Base-by-base conservation (phyloP, 2,888 invertebrate species). In the Apamea sordens region DNA sequence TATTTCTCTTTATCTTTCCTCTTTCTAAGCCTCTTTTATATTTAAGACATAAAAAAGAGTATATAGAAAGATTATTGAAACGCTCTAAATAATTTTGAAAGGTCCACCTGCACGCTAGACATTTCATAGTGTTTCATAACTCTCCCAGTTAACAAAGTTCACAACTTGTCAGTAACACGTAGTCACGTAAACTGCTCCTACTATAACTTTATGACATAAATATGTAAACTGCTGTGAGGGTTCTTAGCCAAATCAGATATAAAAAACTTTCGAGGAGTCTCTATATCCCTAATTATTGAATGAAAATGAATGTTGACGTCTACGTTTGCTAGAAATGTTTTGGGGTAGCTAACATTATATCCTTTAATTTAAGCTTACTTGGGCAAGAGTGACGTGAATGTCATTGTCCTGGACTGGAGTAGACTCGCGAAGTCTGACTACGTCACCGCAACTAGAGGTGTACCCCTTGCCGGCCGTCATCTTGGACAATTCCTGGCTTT, bases 391-490 rank as follows among this genome's bases (percentile, higher is more conserved):
- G 93, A 95, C 61, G 89, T 89, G 0, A 95, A 95, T 77, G 92
- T 95, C 0, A 94, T 95, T 36, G 87, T 93, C 0, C 47, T 96
- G 41, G 95, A 95, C 88, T 96, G 95, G 95, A 92, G 93, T 47
- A 88, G 89, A 5, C 88, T 93, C 0, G 92, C 94, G 0, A 6
- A 78, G 0, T 81, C 85, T 3, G 87, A 89, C 77, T 95, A 95
- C 80, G 79, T 87, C 13, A 89, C 93, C 2, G 93, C 96, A 64
- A 93, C 89, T 7, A 47, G 47, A 11, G 93, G 93, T 64, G 92
- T 95, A 6, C 93, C 95, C 11, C 90, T 88, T 0, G 91, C 94
- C 0, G 95, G 95, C 0, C 91, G 91, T 32, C 93, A 92, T 4
- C 86, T 96, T 0, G 96, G 95, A n/a, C 88, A 90, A 64, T 95